phyloP scores from a whole-genome alignment of 2,797 vertebrate species.

The Acestrorhynchus altus region DNA sequence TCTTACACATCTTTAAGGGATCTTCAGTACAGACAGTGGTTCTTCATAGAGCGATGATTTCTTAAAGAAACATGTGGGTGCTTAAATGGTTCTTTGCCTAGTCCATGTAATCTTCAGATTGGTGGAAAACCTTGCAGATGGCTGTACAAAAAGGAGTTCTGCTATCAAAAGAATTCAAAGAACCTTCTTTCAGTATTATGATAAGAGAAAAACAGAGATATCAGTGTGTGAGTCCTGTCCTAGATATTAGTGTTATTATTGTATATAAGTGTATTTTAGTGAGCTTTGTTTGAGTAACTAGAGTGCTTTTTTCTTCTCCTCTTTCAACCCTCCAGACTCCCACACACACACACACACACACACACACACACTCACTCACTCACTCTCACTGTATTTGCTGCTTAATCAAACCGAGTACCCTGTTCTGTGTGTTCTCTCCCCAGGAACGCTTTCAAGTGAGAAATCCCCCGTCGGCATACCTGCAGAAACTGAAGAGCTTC shows the following conservation, averaged over 20 bases:
- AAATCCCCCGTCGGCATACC: slow-evolving; percentile 89
- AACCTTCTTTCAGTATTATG: no score
- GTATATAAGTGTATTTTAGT: background rate
- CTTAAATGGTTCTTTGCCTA: no score
- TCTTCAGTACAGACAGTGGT: no score
- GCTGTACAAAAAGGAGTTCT: no score
- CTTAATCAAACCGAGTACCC: slow-evolving; percentile 18
- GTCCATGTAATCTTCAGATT: no score
- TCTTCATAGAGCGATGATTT: no score
- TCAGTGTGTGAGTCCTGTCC: background rate
- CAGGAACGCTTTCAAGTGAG: slow-evolving; percentile 96
- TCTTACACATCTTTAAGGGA: no score
- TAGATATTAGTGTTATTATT: slow-evolving; percentile 20
- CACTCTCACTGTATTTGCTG: slow-evolving; percentile 16
- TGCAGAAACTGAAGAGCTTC: slow-evolving; percentile 89
- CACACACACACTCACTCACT: background rate
- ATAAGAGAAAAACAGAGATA: background rate
- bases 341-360: background rate
- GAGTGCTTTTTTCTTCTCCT: slow-evolving; percentile 26
- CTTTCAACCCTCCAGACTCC: slow-evolving; percentile 27
- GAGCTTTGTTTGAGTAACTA: slow-evolving; percentile 19
- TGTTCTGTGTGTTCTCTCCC: slow-evolving; percentile 37
- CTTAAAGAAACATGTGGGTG: no score
- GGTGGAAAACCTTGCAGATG: no score
- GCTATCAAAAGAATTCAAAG: no score